A percentile compares a stretch with the other conserved stretches of the same genome.
phyloP scores from a whole-genome alignment of 1,140 invertebrate species.

The Dolichoris vasculosae region DNA sequence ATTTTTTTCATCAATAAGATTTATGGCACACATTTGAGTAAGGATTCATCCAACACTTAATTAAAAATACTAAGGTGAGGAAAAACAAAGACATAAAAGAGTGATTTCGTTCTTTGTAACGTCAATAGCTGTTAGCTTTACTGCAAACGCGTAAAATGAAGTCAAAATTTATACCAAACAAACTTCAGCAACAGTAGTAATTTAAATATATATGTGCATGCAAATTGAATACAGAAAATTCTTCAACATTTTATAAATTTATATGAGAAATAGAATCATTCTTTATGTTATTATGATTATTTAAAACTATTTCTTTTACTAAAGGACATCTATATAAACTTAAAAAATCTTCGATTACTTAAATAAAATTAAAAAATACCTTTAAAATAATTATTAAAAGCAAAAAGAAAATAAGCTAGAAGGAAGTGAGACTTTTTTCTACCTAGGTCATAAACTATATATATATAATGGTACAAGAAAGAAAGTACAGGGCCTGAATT shows the following conservation, averaged over 20 bases:
- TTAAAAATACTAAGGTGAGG: slow-evolving; percentile 33
- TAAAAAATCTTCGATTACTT: neutral
- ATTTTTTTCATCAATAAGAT: too few relatives aligned
- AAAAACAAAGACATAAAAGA: slow-evolving; percentile 27
- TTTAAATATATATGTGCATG: too few relatives aligned
- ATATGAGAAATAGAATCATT: slow-evolving; percentile 33
- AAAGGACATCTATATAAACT: neutral
- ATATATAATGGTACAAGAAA: neutral
- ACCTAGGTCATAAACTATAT: too few relatives aligned
- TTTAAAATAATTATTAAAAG: slow-evolving; percentile 39
- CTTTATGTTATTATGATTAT: neutral
- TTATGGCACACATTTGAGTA: neutral
- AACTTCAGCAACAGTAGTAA: neutral
- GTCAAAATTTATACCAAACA: slow-evolving; percentile 7
- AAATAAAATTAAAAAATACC: slow-evolving; percentile 7
- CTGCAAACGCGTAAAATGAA: neutral
- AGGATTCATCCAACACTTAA: slow-evolving; percentile 5
- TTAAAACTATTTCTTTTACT: neutral
- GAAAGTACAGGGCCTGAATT: slow-evolving; percentile 32
- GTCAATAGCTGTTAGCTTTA: slow-evolving; percentile 7
- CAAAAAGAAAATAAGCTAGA: neutral
- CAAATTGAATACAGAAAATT: slow-evolving; percentile 15
- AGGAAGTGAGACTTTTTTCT: slow-evolving; percentile 10
- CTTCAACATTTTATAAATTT: slow-evolving; percentile 45
- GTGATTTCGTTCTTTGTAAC: slow-evolving; percentile 36